phyloP scores from a whole-genome alignment of 2,113 vertebrate genomes.

The Galeopterus variegatus region DNA sequence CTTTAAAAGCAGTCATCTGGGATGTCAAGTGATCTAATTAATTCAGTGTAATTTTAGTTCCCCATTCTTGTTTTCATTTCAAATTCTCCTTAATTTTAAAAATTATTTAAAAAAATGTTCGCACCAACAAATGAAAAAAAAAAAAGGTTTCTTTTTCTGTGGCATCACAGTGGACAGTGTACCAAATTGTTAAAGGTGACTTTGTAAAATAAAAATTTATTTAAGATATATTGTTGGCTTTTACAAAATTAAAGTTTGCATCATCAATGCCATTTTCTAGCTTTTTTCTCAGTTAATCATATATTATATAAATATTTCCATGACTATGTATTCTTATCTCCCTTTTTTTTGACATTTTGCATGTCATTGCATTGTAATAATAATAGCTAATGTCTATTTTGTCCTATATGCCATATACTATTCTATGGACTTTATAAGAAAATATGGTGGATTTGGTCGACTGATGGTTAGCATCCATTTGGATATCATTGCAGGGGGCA shows the following conservation, averaged over 20 bases:
- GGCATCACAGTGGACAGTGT: not conserved
- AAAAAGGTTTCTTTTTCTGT: not conserved
- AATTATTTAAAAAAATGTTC: not conserved
- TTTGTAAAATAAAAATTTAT: constrained; percentile 37
- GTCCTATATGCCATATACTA: fast-evolving
- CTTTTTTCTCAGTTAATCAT: not conserved
- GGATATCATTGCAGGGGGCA: not conserved
- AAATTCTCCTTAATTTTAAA: constrained; percentile 28
- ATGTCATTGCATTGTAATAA: not conserved
- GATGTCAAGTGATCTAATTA: constrained; percentile 77
- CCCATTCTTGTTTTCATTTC: not conserved
- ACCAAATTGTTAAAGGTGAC: not conserved
- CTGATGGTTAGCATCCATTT: not conserved
- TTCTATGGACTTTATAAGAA: not conserved
- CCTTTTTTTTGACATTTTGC: not conserved
- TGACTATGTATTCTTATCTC: not conserved
- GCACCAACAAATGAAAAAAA: not conserved
- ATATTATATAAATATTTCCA: not conserved
- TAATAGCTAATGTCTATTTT: not conserved
- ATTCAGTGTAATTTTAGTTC: constrained; percentile 33
- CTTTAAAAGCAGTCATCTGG: constrained; percentile 70
- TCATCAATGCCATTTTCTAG: not conserved
- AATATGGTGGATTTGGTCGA: not conserved
- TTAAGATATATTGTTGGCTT: not conserved
- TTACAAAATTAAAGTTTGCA: not conserved